Evolutionary conservation across 2,888 invertebrate species (phyloP), one percentile per base, ranked within the genome.

Genomic region (Cabera pusaria): DNA sequence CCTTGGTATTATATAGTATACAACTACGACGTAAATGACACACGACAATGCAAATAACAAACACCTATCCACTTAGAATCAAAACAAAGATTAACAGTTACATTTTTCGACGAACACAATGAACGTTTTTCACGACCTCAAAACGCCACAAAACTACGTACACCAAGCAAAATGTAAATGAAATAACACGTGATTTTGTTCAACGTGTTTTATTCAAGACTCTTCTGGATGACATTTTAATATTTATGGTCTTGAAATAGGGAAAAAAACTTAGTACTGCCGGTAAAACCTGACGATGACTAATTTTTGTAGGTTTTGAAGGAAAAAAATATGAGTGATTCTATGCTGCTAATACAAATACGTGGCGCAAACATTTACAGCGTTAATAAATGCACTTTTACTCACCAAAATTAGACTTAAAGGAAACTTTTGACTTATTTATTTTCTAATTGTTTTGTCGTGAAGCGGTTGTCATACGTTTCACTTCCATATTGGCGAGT

Each of bases 401-500:
- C 86, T 86, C 49, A 87, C 86, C 82, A 65, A 77, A 71, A 62
- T 53, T 53, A 59, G 55, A 62, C 63, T 56, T 66, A 67, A 65
- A 72, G 67, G 65, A 65, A 76, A 72, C 71, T 72, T 64, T 58
- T 56, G 67, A 74, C 58, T 72, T 84, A 84, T 85, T 81, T 85
- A 83, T 78, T 81, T 84, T 70, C 66, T 71, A 76, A 69, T 73
- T 74, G 77, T 80, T 76, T 76, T 65, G 66, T 68, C 69, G 72
- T 64, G 67, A 66, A 69, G 73, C 73, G 69, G 74, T 80, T 85
- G 84, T 82, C 87, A 85, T 72, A 79, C 80, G 78, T 76, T 77
- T 76, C 72, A 74, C 79, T 79, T 76, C 86, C 85, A 85, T 86
- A 75, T 83, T 87, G 83, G 72, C 65, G 71, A 73, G 56, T 55